Base-by-base conservation (phyloP, 1,140 invertebrate genomes). In the Tetramorium simillimum region DNA sequence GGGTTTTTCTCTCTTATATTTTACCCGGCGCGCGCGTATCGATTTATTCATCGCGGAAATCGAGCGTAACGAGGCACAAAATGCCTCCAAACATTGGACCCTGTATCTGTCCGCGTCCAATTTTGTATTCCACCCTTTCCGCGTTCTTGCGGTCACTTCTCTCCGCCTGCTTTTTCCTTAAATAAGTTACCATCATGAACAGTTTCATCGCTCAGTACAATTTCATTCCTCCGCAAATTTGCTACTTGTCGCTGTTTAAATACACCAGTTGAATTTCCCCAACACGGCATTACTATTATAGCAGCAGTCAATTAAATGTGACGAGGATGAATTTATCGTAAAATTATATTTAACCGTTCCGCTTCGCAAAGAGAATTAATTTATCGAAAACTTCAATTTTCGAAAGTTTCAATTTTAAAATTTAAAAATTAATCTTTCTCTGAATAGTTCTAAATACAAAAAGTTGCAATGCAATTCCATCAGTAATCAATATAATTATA, bases 41-140 rank as follows among this genome's bases (percentile, higher is more conserved):
- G 90, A 92, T 93, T 92, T 92, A 92, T 92, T 91, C 89, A 85
- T 67, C 77, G 81, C 77, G 88, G 89, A 92, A 93, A 92, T 92
- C 90, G 91, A 91, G 91, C 90, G 92, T 90, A 92, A 92, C 90
- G 88, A 89, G 72, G 86, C 87, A 87, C 89, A 90, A 93, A 92
- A 93, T 91, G 88, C 88, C 87, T 82, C 89, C 91, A 91, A 92
- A 93, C 91, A 90, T 90, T 81, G 51, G 70, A 60, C 73, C 21
- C 60, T 63, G 70, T 85, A 78, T 58, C 73, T 78, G 60, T 78
- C 73, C 56, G 28, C 67, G 28, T 62, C 28, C 53, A 46, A 86
- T 86, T 80, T 70, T 62, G 51, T 69, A 86, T 81, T 86, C 76
- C 75, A 85, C 82, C 82, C 60, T 67, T 78, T 85, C 18, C 69